phyloP scores from a whole-genome alignment of 2,888 invertebrate species.

The Limenitis camilla region DNA sequence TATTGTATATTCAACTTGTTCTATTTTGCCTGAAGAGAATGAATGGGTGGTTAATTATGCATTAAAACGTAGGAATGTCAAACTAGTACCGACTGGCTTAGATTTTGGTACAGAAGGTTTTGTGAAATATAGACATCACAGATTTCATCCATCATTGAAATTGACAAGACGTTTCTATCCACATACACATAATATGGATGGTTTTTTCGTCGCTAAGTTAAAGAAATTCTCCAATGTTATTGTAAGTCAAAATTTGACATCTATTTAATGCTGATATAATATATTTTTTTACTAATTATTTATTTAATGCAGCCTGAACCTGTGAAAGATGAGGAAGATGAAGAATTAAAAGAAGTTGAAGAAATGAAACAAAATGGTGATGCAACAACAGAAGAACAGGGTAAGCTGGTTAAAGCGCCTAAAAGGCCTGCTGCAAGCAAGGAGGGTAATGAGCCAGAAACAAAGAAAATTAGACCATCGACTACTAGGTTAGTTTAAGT shows the following conservation, averaged over 20 bases:
- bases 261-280: not conserved
- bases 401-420: slow-evolving; percentile 29
- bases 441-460: slow-evolving; percentile 33
- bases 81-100: slow-evolving; percentile 93
- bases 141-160: slow-evolving; percentile 93
- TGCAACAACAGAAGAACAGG: slow-evolving; percentile 32
- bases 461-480: slow-evolving; percentile 46
- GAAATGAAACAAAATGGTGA: slow-evolving; percentile 43
- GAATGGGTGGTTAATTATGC: slow-evolving; percentile 98
- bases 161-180: slow-evolving; percentile 95
- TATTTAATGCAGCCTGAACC: slow-evolving; percentile 53
- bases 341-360: slow-evolving; percentile 34
- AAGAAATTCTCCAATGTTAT: slow-evolving; percentile 93
- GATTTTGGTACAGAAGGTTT: slow-evolving; percentile 98
- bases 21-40: slow-evolving; percentile 98
- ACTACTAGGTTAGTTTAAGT: slow-evolving; percentile 12
- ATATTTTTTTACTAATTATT: not conserved
- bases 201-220: slow-evolving; percentile 98
- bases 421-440: slow-evolving; percentile 42
- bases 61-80: slow-evolving; percentile 92
- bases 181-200: slow-evolving; percentile 99
- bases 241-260: slow-evolving; percentile 44
- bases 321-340: slow-evolving; percentile 61
- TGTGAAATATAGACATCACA: slow-evolving; percentile 85
- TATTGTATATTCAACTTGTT: slow-evolving; percentile 99